Percentiles rank a stretch among this genome's conserved stretches.
Evolutionary conservation across 2,113 vertebrate species (phyloP).

Genomic region (Sylvia atricapilla): DNA sequence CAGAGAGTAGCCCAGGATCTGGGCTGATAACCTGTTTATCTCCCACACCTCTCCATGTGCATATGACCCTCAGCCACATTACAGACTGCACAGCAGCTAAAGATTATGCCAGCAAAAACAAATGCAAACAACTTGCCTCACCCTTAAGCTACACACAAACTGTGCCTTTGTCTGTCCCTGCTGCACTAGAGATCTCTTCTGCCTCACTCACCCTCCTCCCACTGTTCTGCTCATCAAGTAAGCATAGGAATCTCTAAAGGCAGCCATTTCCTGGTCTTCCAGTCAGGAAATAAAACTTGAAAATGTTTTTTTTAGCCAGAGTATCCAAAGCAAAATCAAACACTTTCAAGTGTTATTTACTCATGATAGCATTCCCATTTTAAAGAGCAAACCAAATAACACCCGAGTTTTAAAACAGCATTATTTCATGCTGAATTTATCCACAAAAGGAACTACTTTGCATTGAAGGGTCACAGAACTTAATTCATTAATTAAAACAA

Average conservation of each 20-base stretch:
- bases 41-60: neutral
- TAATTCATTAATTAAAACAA: neutral
- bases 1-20: rapidly evolving
- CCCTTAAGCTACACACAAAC: neutral
- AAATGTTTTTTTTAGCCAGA: neutral
- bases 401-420: neutral
- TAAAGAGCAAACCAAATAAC: neutral
- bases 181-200: rapidly evolving
- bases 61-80: neutral
- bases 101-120: neutral
- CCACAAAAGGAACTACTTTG: neutral
- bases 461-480: neutral
- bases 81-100: neutral
- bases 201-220: neutral
- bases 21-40: neutral
- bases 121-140: neutral
- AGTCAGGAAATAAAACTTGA: neutral
- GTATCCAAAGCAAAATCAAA: neutral
- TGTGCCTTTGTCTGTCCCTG: rapidly evolving
- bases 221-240: neutral
- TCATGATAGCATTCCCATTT: neutral
- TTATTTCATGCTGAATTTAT: neutral
- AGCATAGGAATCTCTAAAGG: rapidly evolving
- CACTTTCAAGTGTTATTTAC: neutral
- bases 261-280: neutral